A percentile compares a stretch with the other conserved stretches of the same genome.
Conservation (phyloP, 2,797 vertebrate species). For the Tangara arthus region DNA sequence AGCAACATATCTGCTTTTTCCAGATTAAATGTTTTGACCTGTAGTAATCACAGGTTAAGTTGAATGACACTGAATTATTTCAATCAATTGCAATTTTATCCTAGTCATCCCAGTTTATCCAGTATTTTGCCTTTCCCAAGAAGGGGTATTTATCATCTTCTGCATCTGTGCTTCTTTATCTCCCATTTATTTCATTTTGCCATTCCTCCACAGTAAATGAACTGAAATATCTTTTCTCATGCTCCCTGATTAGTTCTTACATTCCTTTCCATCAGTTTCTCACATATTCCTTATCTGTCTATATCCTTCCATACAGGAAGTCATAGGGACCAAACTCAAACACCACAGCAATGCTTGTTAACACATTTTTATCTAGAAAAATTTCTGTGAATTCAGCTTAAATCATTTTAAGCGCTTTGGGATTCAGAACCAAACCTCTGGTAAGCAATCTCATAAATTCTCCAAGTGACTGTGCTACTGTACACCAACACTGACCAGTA, state of each 20-base stretch:
- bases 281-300: not conserved
- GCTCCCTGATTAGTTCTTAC: not conserved
- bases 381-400: not conserved
- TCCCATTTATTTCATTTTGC: not conserved
- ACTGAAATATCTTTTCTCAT: not conserved
- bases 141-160: not conserved
- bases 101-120: not conserved
- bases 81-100: not conserved
- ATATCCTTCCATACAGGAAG: not conserved
- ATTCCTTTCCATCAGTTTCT: not conserved
- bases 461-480: not conserved
- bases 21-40: not conserved
- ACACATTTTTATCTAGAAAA: not conserved
- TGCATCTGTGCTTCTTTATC: not conserved
- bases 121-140: not conserved
- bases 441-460: not conserved
- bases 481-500: not conserved
- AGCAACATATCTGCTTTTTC: not conserved
- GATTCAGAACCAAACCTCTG: not conserved
- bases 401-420: not conserved
- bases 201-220: not conserved
- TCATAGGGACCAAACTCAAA: not conserved
- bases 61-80: not conserved
- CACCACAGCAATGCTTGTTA: not conserved
- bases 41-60: not conserved